Evolutionary conservation across 1,140 invertebrate genomes (phyloP), one percentile per base, ranked within the genome.

Genomic region (Temnothorax curvispinosus): DNA sequence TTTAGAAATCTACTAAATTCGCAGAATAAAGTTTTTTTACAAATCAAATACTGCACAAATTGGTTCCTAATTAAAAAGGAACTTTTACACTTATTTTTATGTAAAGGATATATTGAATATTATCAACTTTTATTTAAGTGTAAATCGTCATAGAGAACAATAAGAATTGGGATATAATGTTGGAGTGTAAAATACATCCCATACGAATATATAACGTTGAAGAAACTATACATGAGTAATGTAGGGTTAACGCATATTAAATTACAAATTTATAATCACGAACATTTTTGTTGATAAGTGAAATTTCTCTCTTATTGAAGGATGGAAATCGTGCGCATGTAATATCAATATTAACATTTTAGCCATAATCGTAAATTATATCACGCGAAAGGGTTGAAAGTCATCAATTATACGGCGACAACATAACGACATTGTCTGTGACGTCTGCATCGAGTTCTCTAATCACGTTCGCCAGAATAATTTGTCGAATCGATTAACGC

Each of bases 401-500:
- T 27, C 2, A 38, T 44, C 27, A 54, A 82, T 21, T n/a, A 74
- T 44, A 27, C 27, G 69, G 50, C 8, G 38, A 54, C n/a, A 41
- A 47, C 18, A 44, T 58, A 58, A 47, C 27, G 35, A 21, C 38
- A 35, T 21, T 60, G 80, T 84, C 54, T 47, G 69, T 82, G 54
- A 84, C 80, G 54, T 75, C 35, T 6, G 18, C 9, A 18, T 72
- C 62, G 41, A 18, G 15, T 44, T 60, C n/a, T 74, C 58, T 3
- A 7, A 71, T 65, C 87, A 86, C 74, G 87, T 50, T 62, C 38
- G 2, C 15, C 32, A 15, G 38, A 52, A 58, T 71, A 71, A 76
- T 86, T 62, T 62, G 56, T 60, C 52, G 65, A 72, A 56, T 65
- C 41, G 47, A 56, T n/a, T 32, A 21, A 85, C 60, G 54, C 11